phyloP scores from a whole-genome alignment of 2,113 vertebrate genomes.

The Forbesichthys agassizii region DNA sequence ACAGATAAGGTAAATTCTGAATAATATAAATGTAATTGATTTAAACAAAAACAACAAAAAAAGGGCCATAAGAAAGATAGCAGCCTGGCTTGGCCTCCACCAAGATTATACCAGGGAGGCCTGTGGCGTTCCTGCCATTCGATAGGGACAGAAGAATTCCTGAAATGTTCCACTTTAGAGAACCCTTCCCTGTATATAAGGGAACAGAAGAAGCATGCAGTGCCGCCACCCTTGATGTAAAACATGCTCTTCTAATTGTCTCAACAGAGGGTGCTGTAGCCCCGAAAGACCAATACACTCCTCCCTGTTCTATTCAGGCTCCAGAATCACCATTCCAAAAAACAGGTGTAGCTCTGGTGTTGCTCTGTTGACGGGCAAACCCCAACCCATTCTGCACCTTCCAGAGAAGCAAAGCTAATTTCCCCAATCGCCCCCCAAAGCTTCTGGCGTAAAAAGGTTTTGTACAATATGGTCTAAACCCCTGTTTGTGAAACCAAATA shows the following conservation, averaged over 20 bases:
- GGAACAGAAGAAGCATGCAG: slow-evolving; percentile 1
- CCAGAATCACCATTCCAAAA: slow-evolving; percentile 40
- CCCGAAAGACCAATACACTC: slow-evolving; percentile 15
- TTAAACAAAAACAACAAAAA: no score
- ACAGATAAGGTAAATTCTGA: neutral
- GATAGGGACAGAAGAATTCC: slow-evolving; percentile 1
- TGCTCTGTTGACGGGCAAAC: slow-evolving; percentile 34
- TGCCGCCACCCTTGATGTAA: slow-evolving; percentile 15
- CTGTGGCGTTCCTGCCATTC: neutral
- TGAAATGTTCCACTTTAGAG: slow-evolving; percentile 23
- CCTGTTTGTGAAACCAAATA: slow-evolving; percentile 8
- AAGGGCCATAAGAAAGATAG: no score
- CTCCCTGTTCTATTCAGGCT: slow-evolving; percentile 32
- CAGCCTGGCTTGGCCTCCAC: no score
- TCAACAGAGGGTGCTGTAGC: slow-evolving; percentile 38
- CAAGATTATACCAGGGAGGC: no score
- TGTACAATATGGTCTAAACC: slow-evolving; percentile 2
- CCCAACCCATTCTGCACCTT: slow-evolving; percentile 22
- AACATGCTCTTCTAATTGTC: slow-evolving; percentile 9
- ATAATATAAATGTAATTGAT: slow-evolving; percentile 6
- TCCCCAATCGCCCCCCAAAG: slow-evolving; percentile 8
- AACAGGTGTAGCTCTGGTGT: slow-evolving; percentile 26
- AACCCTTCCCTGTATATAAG: neutral
- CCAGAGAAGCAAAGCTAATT: slow-evolving; percentile 25
- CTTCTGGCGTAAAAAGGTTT: slow-evolving; percentile 33